Conservation (phyloP, 2,888 invertebrate genomes). For the Pharmacophagus antenor region DNA sequence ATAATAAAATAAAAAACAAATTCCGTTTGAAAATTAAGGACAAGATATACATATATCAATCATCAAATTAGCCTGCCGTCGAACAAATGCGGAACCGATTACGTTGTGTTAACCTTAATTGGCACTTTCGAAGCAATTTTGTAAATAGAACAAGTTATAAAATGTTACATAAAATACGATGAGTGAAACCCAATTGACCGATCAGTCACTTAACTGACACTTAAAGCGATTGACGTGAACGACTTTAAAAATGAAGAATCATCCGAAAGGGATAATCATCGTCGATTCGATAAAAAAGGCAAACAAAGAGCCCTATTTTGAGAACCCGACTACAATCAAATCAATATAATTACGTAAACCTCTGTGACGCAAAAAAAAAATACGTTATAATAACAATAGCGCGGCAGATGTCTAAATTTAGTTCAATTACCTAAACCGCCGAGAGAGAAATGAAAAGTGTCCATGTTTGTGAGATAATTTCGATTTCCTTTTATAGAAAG, state of each 20-base stretch:
- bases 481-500: constrained; percentile 81
- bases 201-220: constrained; percentile 60
- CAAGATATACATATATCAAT: constrained; percentile 25
- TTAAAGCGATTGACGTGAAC: constrained; percentile 45
- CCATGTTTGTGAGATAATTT: constrained; percentile 73
- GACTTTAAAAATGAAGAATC: constrained; percentile 39
- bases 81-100: constrained; percentile 51
- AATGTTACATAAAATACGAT: constrained; percentile 29
- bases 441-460: constrained; percentile 75
- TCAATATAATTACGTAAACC: constrained; percentile 7
- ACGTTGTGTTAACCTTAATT: constrained; percentile 30
- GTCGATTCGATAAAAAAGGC: constrained; percentile 30
- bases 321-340: constrained; percentile 32
- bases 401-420: constrained; percentile 63
- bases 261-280: constrained; percentile 22
- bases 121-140: constrained; percentile 26
- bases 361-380: not conserved
- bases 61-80: constrained; percentile 33
- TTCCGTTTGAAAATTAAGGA: constrained; percentile 5
- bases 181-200: constrained; percentile 55
- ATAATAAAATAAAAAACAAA: not conserved
- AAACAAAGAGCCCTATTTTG: constrained; percentile 31
- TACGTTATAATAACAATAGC: constrained; percentile 40
- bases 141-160: constrained; percentile 30
- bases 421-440: constrained; percentile 71